These are phyloP conservation scores for Melitaea athalia DNA, from an alignment of 2,888 invertebrate species.

Conservation along the genomic window DNA sequence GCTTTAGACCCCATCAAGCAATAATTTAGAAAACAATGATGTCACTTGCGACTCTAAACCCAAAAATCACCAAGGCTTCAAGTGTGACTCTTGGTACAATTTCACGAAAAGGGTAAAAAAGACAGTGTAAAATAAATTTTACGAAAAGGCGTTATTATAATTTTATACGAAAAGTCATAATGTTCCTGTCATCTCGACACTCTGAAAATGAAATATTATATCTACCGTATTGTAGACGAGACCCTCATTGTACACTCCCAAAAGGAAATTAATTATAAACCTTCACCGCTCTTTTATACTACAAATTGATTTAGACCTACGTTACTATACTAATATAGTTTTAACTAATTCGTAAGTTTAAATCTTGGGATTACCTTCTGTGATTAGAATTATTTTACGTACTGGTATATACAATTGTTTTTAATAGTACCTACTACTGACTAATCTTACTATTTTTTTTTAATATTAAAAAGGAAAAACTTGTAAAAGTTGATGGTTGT, in stretches of 20 bases:
- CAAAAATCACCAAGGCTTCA: background rate
- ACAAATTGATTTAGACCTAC: constrained; percentile 6
- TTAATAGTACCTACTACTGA: too few species aligned
- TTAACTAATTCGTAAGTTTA: background rate
- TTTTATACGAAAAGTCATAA: constrained; percentile 26
- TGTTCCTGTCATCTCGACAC: constrained; percentile 35
- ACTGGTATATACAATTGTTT: too few species aligned
- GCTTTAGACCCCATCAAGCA: too few species aligned
- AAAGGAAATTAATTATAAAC: constrained; percentile 18
- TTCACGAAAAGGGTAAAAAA: background rate
- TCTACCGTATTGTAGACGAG: constrained; percentile 29
- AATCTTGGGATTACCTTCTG: background rate
- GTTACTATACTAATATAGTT: background rate
- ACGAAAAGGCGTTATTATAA: constrained; percentile 32
- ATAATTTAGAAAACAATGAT: too few species aligned
- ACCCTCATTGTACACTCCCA: constrained; percentile 29
- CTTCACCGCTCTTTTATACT: constrained; percentile 4
- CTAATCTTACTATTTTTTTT: too few species aligned
- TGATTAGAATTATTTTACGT: too few species aligned
- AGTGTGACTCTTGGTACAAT: too few species aligned
- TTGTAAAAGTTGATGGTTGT: too few species aligned
- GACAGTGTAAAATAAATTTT: constrained; percentile 26
- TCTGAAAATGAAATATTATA: constrained; percentile 32
- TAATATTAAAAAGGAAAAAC: too few species aligned
- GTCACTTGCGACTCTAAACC: background rate